Evolutionary conservation across 2,888 invertebrate genomes (phyloP).

Genomic region (Cylloceria caligata): DNA sequence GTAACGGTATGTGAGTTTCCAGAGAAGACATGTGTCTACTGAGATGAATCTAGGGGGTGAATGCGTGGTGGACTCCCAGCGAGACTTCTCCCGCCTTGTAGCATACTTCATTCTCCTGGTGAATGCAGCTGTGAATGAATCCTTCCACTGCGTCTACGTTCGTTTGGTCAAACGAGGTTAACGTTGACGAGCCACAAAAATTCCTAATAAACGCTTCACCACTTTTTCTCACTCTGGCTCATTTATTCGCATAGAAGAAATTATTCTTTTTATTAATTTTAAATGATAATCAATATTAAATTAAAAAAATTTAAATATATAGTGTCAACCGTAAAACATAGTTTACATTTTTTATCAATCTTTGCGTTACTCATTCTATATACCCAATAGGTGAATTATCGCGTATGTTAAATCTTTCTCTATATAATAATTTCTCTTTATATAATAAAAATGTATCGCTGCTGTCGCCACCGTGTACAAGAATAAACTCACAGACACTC

Average conservation of each 20-base stretch:
- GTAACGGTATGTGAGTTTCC: background rate
- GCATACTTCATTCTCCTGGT: conserved; percentile 70
- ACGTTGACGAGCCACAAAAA: conserved; percentile 75
- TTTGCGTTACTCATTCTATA: no score
- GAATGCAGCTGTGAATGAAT: conserved; percentile 68
- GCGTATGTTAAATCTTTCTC: no score
- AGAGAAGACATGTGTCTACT: conserved; percentile 23
- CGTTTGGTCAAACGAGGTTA: conserved; percentile 75
- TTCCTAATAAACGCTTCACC: conserved; percentile 44
- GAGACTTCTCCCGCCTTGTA: conserved; percentile 53
- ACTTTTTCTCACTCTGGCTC: conserved; percentile 1
- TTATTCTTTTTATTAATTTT: background rate
- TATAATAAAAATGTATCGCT: no score
- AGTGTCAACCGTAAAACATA: background rate
- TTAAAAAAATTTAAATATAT: background rate
- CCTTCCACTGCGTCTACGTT: conserved; percentile 69
- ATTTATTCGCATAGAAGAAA: background rate
- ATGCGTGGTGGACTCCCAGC: conserved; percentile 58
- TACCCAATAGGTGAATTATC: no score
- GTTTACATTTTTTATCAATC: no score
- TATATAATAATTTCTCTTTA: no score
- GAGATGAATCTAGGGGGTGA: conserved; percentile 3
- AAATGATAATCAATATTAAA: background rate
- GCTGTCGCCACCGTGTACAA: no score
- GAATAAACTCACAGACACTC: no score